A percentile compares a stretch with the other conserved stretches of the same genome.
phyloP scores from a whole-genome alignment of 2,113 vertebrate genomes.

The Tetrao urogallus region DNA sequence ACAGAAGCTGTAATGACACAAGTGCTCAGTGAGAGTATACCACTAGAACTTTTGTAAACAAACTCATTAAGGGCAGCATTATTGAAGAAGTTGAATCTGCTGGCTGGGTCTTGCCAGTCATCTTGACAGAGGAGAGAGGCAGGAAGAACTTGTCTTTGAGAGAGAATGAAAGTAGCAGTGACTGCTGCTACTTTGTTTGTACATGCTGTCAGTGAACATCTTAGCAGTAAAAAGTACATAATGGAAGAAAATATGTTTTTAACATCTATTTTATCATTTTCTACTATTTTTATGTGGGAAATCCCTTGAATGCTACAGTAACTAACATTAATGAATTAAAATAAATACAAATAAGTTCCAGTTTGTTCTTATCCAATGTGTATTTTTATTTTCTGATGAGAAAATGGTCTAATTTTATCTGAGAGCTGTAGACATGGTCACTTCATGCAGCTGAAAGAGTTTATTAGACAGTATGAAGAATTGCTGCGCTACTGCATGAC shows the following conservation, averaged over 20 bases:
- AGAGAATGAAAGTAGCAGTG: background rate
- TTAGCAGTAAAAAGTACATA: background rate
- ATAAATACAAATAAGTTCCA: conserved; percentile 7
- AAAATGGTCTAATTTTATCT: background rate
- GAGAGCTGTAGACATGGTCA: conserved; percentile 15
- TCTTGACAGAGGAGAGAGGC: background rate
- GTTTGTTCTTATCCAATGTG: conserved; percentile 22
- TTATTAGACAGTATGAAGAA: conserved; percentile 56
- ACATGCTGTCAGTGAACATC: background rate
- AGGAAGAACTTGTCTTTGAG: background rate
- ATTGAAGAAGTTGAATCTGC: background rate
- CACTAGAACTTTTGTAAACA: background rate
- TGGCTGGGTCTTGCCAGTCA: background rate
- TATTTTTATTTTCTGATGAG: background rate
- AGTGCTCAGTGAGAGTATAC: background rate
- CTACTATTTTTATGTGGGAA: background rate
- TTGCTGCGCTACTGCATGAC: background rate
- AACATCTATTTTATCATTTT: background rate
- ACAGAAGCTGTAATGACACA: background rate
- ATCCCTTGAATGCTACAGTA: background rate
- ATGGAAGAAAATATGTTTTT: background rate
- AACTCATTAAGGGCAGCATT: background rate
- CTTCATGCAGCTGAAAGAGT: conserved; percentile 37
- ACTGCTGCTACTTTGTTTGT: background rate
- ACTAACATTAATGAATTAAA: background rate